These are phyloP conservation scores for Melinaea marsaeus DNA, from an alignment of 2,888 invertebrate genomes.

Conservation along the genomic window DNA sequence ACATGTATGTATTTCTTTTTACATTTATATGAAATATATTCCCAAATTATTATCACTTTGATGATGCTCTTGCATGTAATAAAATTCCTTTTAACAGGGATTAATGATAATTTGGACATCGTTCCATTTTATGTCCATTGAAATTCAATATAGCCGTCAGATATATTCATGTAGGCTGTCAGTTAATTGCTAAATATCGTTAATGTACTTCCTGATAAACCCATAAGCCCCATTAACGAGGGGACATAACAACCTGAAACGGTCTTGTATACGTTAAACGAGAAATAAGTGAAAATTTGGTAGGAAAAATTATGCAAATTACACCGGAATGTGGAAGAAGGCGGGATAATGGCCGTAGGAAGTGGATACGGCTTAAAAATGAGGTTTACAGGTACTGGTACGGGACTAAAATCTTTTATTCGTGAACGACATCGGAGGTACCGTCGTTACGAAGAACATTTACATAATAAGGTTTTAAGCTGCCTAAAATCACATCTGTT, in stretches of 20 bases:
- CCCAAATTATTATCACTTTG: neutral
- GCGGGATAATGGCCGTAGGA: constrained; percentile 29
- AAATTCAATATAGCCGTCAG: neutral
- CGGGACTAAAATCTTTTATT: constrained; percentile 25
- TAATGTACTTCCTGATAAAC: constrained; percentile 22
- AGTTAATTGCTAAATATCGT: constrained; percentile 13
- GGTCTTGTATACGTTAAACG: constrained; percentile 26
- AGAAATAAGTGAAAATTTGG: constrained; percentile 35
- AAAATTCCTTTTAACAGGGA: constrained; percentile 1
- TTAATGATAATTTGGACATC: neutral
- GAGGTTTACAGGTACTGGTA: constrained; percentile 29
- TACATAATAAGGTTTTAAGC: constrained; percentile 4
- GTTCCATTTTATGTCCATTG: constrained; percentile 1
- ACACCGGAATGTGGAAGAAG: constrained; percentile 29
- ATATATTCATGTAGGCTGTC: constrained; percentile 5
- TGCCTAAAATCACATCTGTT: constrained; percentile 4
- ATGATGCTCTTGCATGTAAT: neutral
- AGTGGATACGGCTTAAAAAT: constrained; percentile 31
- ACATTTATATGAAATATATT: too few relatives aligned
- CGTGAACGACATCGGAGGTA: constrained; percentile 1
- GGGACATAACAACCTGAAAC: constrained; percentile 26
- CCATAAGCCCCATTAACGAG: constrained; percentile 20
- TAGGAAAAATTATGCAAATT: constrained; percentile 42
- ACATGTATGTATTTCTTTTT: too few relatives aligned
- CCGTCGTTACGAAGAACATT: neutral